Conservation (phyloP, 2,113 vertebrate species). For the Micromys minutus region DNA sequence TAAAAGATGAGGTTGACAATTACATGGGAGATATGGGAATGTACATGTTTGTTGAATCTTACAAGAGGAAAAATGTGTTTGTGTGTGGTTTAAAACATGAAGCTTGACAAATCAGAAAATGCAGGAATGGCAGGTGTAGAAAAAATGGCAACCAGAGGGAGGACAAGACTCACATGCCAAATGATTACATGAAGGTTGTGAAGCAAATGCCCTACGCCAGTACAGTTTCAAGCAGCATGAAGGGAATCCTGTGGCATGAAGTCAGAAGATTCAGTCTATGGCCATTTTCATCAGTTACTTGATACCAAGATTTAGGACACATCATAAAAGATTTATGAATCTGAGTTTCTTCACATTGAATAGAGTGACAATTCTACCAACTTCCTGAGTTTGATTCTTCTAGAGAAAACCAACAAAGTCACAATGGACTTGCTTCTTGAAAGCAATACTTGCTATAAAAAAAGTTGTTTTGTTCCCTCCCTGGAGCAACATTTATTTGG, state of each 20-base stretch:
- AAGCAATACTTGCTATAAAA: not conserved
- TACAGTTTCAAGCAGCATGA: not conserved
- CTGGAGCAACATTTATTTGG: not conserved
- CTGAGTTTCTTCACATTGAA: slow-evolving; percentile 8
- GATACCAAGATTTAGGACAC: not conserved
- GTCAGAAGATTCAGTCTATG: not conserved
- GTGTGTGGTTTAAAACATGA: not conserved
- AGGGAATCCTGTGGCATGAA: not conserved
- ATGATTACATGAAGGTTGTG: not conserved
- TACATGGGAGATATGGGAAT: not conserved
- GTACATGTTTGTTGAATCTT: not conserved
- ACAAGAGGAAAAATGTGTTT: not conserved
- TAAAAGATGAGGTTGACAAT: not conserved
- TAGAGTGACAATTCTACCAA: not conserved
- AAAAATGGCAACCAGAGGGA: too few relatives aligned
- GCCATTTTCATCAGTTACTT: not conserved
- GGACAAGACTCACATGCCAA: not conserved
- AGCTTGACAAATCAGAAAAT: not conserved
- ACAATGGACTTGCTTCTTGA: not conserved
- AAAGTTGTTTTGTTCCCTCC: not conserved
- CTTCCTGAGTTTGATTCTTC: not conserved
- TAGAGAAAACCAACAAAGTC: not conserved
- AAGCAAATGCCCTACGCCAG: not conserved
- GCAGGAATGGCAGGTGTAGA: not conserved
- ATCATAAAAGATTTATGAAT: not conserved